Base-by-base conservation (phyloP, 2,888 invertebrate genomes). In the Zelleria hepariella region DNA sequence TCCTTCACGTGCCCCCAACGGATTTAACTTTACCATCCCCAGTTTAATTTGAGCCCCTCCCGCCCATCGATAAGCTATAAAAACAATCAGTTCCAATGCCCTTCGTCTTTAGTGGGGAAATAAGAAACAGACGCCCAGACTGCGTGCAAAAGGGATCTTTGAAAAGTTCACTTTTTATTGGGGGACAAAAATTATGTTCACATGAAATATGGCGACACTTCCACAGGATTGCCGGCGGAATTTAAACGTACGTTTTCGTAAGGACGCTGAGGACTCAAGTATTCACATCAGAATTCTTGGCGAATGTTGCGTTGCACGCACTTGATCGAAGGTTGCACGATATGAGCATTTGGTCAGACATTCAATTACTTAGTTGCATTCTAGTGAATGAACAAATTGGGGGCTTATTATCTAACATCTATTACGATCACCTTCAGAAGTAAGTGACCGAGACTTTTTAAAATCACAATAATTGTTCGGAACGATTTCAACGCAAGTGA, bases 201-300 rank as follows among this genome's bases (percentile, higher is more conserved):
- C 62, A 73, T 85, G 83, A 86, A 85, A 84, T 86, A 87, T 77
- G 71, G 72, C 75, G 80, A 82, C 86, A 84, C 75, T 85, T 82
- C 78, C 73, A 70, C 72, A 72, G 75, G 69, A 82, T 79, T 74
- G 71, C 73, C 72, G 75, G 68, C 71, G 68, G 85, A 86, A 85
- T 87, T 86, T 86, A 82, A 86, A 84, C 86, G 83, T 75, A 65
- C 78, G 74, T 74, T 83, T 80, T 81, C 77, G 73, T 77, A 76
- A n/a, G n/a, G n/a, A n/a, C n/a, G n/a, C n/a, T n/a, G n/a, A n/a
- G n/a, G n/a, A n/a, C n/a, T n/a, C n/a, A n/a, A n/a, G n/a, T n/a
- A n/a, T n/a, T n/a, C n/a, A n/a, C n/a, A n/a, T n/a, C n/a, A n/a
- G n/a, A n/a, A n/a, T n/a, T n/a, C n/a, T n/a, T n/a, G n/a, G n/a